A percentile compares a stretch with the other conserved stretches of the same genome.
These are phyloP conservation scores for Catharus minimus DNA, from an alignment of 2,113 vertebrate genomes.

Conservation along the genomic window DNA sequence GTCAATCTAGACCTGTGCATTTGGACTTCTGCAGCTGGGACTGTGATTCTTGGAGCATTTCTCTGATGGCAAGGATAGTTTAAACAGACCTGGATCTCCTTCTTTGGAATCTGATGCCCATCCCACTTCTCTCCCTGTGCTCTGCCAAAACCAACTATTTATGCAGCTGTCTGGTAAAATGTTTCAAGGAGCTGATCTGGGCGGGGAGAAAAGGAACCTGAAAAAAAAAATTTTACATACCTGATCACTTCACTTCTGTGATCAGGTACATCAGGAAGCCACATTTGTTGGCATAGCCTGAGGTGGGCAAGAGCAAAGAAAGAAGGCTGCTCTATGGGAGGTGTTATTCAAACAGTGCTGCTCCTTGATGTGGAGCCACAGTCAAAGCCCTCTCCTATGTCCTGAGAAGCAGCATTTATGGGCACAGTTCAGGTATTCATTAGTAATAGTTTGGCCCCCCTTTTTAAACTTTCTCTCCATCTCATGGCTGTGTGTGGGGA, in stretches of 20 bases:
- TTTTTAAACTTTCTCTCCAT: background rate
- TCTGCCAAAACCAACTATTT: conserved; percentile 45
- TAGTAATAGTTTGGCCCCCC: background rate
- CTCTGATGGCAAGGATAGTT: background rate
- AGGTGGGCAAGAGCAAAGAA: background rate
- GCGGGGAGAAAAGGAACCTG: background rate
- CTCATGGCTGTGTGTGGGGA: background rate
- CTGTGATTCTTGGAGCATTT: background rate
- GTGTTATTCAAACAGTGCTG: background rate
- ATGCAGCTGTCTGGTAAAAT: conserved; percentile 3
- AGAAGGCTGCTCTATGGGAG: background rate
- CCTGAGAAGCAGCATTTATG: background rate
- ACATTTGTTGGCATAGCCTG: background rate
- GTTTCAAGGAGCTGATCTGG: background rate
- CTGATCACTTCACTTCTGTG: background rate
- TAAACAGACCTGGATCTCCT: background rate
- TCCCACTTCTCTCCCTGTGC: background rate
- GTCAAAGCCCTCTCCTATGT: background rate
- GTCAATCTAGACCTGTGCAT: background rate
- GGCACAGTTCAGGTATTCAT: background rate
- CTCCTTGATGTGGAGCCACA: background rate
- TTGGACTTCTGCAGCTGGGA: background rate
- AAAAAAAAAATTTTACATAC: background rate
- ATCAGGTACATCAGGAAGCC: background rate
- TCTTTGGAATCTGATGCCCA: background rate